phyloP scores from a whole-genome alignment of 2,113 vertebrate genomes.

The Ploceus nigricollis region DNA sequence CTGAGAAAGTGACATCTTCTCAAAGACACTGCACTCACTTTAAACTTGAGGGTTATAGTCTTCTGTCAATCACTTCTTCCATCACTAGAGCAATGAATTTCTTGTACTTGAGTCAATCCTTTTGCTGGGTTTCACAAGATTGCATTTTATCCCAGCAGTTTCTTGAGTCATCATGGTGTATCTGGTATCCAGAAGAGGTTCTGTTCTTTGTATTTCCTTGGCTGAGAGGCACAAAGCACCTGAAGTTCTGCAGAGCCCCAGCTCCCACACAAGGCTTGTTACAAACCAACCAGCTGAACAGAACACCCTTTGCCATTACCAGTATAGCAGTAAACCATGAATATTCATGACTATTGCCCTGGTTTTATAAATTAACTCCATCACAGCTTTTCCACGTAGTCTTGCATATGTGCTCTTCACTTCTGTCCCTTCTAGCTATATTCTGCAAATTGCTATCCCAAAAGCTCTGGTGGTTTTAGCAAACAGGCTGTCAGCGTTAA shows the following conservation, averaged over 20 bases:
- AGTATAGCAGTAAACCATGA: not conserved
- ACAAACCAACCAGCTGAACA: not conserved
- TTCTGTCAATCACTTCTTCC: not conserved
- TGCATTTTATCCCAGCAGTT: not conserved
- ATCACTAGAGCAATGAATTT: conserved; percentile 5
- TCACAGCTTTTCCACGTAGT: not conserved
- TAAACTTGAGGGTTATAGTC: not conserved
- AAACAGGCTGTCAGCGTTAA: not conserved
- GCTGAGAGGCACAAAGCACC: not conserved
- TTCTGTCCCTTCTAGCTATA: not conserved
- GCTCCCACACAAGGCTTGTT: not conserved
- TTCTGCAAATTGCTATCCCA: not conserved
- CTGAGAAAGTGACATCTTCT: not conserved
- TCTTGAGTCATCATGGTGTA: not conserved
- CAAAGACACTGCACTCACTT: not conserved
- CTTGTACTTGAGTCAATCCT: not conserved
- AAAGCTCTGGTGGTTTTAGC: not conserved
- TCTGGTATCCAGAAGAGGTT: not conserved
- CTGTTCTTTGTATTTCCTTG: not conserved
- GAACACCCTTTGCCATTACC: not conserved
- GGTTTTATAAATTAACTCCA: not conserved
- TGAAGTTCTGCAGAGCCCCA: not conserved
- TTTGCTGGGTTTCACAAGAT: not conserved
- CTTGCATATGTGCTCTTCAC: not conserved
- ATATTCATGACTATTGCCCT: not conserved